Conservation (phyloP, 2,888 invertebrate genomes). For the Saturnia japonica region DNA sequence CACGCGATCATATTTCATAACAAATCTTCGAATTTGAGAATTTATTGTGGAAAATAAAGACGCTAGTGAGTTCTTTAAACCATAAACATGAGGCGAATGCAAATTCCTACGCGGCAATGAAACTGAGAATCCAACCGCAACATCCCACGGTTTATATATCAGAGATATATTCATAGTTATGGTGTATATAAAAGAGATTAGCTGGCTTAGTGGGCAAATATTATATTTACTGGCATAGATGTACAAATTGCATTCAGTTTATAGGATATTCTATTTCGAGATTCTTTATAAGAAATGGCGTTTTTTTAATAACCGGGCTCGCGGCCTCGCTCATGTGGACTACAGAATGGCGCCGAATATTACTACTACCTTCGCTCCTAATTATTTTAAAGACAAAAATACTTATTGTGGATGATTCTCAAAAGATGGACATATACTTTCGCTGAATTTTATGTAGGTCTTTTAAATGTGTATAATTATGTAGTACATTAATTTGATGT, state of each 20-base stretch:
- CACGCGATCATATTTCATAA: not conserved
- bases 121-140: conserved; percentile 36
- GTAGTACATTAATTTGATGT: too few species aligned
- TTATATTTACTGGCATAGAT: not conserved
- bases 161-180: conserved; percentile 25
- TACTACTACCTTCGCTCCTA: too few species aligned
- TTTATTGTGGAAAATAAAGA: not conserved
- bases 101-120: conserved; percentile 1
- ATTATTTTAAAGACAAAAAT: too few species aligned
- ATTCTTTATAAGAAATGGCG: not conserved
- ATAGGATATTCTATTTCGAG: not conserved
- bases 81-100: not conserved
- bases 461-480: too few species aligned
- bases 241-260: not conserved
- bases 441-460: too few species aligned
- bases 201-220: not conserved
- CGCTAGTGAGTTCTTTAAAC: not conserved
- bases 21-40: not conserved
- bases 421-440: too few species aligned
- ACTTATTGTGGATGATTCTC: too few species aligned
- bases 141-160: conserved; percentile 33
- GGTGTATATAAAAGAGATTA: too few species aligned
- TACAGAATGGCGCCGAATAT: too few species aligned
- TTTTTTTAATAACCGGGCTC: too few species aligned
- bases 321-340: too few species aligned